Base-by-base conservation (phyloP, 2,113 vertebrate species). In the Cebus imitator region DNA sequence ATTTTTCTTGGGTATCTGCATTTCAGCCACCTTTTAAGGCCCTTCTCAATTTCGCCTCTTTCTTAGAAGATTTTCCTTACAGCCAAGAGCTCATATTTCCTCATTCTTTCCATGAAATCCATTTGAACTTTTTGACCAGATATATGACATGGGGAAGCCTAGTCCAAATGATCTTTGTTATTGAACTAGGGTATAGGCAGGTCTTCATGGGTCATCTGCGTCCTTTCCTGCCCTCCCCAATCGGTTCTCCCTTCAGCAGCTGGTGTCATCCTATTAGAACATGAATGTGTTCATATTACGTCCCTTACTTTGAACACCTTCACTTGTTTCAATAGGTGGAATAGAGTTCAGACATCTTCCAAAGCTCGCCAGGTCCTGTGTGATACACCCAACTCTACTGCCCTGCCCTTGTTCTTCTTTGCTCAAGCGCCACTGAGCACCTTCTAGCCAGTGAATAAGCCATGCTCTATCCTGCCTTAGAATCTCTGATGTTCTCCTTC, bases 1-100 rank as follows among this genome's bases (percentile, higher is more conserved):
- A 32, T 61, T 94, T 97, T 87, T 88, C 88, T 73, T 91, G 52
- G 72, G 25, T 76, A 23, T 50, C 43, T 57, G 73, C 50, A 80
- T 87, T 95, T 86, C 76, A 90, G 55, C 45, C 92, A 85, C 82
- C 3, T 73, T 85, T 90, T 40, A 66, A 78, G 9, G 48, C 6
- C 16, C 12, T 88, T 84, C 30, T 89, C 58, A 94, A 76, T 11
- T 37, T 57, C 6, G 52, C 37, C 27, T 32, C 25, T 52, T 82
- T 76, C 66, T 23, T 40, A 37, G 23, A 86, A 58, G 78, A 76
- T 37, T 82, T 80, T 87, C 30, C 20, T 85, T 43, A 14, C 25
- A 58, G 13, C 21, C 43, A 50, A 55, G 27, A 86, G 30, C 55
- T 91, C 23, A 10, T 2, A 1, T 21, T 86, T 57, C 52, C 35